phyloP scores from a whole-genome alignment of 2,113 vertebrate genomes.

The Cavia aperea region DNA sequence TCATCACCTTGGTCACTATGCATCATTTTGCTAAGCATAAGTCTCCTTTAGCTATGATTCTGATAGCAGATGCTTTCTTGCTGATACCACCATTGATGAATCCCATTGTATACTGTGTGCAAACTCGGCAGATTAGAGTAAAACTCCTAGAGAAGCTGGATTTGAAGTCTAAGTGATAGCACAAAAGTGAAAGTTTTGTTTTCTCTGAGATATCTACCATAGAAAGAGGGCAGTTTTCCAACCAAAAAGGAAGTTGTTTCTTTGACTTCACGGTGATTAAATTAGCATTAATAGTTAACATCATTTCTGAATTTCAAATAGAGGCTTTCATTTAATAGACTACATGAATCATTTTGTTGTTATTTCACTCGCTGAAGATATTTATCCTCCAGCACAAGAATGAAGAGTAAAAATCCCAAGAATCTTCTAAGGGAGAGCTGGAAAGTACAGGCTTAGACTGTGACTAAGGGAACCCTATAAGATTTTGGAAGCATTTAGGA shows the following conservation, averaged over 20 bases:
- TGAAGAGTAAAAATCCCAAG: not conserved
- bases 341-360: not conserved
- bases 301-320: not conserved
- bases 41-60: conserved; percentile 37
- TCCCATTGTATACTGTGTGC: conserved; percentile 55
- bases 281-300: not conserved
- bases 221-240: not conserved
- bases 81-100: conserved; percentile 57
- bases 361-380: not conserved
- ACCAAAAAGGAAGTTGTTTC: not conserved
- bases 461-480: not conserved
- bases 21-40: not conserved
- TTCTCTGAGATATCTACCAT: not conserved
- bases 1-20: conserved; percentile 30
- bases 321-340: not conserved
- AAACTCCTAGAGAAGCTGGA: conserved; percentile 35
- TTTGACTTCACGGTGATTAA: not conserved
- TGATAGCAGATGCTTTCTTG: conserved; percentile 35
- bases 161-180: conserved; percentile 34
- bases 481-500: not conserved
- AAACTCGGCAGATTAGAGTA: conserved; percentile 50
- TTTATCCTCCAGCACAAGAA: not conserved
- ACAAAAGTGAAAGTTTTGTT: not conserved
- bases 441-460: not conserved
- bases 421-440: not conserved